Evolutionary conservation across 1,140 invertebrate genomes (phyloP).

Genomic region (Druon quercuslanigerum): DNA sequence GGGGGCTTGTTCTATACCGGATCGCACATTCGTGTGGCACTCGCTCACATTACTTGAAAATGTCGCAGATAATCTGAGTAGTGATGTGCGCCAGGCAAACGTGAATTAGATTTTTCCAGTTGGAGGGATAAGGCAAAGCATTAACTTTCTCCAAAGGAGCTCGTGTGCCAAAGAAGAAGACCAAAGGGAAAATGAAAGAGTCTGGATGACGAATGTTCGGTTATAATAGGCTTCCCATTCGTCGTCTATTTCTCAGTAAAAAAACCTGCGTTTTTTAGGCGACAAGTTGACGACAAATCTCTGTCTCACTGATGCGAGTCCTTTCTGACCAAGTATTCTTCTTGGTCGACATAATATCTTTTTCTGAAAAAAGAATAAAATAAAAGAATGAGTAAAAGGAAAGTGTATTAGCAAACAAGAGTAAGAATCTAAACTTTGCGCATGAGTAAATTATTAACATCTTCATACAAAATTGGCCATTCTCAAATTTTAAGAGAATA

Average conservation of each 20-base stretch:
- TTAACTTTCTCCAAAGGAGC: constrained; percentile 12
- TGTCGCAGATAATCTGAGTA: constrained; percentile 19
- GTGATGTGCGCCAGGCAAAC: constrained; percentile 27
- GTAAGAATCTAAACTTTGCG: background rate
- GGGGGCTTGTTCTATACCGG: constrained; percentile 16
- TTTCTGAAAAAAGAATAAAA: background rate
- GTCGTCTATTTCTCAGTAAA: constrained; percentile 14
- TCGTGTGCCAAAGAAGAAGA: background rate
- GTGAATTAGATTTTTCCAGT: constrained; percentile 24
- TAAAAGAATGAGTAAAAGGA: background rate
- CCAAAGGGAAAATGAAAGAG: constrained; percentile 24
- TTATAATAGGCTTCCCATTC: constrained; percentile 40
- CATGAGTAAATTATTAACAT: background rate
- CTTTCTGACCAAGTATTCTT: constrained; percentile 1
- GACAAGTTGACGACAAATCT: constrained; percentile 30
- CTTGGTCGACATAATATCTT: background rate
- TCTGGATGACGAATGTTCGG: constrained; percentile 38
- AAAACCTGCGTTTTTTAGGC: constrained; percentile 12
- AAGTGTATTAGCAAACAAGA: background rate
- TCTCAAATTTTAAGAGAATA: no score
- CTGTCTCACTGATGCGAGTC: background rate
- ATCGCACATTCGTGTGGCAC: constrained; percentile 11
- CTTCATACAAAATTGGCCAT: no score
- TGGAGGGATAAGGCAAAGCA: constrained; percentile 24
- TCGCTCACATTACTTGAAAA: constrained; percentile 20